Evolutionary conservation across 1,140 invertebrate species (phyloP), one percentile per base, ranked within the genome.

Genomic region (Drosophila arizonae): DNA sequence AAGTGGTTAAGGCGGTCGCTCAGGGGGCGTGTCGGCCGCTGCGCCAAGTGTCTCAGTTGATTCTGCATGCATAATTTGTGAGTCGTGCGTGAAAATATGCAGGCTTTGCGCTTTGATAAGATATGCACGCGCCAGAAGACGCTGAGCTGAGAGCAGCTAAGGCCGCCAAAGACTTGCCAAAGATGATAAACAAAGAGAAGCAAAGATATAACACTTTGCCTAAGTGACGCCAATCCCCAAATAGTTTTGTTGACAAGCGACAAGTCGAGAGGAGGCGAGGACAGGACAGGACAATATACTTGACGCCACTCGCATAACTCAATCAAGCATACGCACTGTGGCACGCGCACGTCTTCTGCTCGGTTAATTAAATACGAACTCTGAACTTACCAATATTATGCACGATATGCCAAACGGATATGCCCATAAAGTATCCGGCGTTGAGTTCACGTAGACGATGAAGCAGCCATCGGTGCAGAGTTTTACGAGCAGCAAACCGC

Each of bases 381-480:
- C 11, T 30, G 24, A 45, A 92, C 93, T 93, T 91, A 94, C 94
- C 92, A 95, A 80, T 66, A 93, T 87, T 67, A 93, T 93, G 75
- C 94, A 93, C 56, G 93, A 90, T 57, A 93, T 92, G 65, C 93
- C 93, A 68, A 95, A 94, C 63, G 93, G 87, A 79, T 94, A 94
- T 77, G 93, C 93, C 84, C 92, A 93, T 72, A 93, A 92, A 71
- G 93, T 91, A 71, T 93, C 92, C 54, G 92, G 92, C 52, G 78
- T 67, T 61, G 93, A 92, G 92, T 94, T 95, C 77, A 94, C 93
- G 84, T 94, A 94, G 76, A 94, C 92, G 62, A 95, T 93, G 70
- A 94, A 94, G 62, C 93, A 92, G 41, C 93, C 91, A 72, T 94
- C 93, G 91, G 93, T 93, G 50, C 92, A 90, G 28, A 94, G 91